Percentiles rank a stretch among this genome's conserved stretches.
Conservation (phyloP, 92 coral and sea anemone species). For the Porites divaricata region DNA sequence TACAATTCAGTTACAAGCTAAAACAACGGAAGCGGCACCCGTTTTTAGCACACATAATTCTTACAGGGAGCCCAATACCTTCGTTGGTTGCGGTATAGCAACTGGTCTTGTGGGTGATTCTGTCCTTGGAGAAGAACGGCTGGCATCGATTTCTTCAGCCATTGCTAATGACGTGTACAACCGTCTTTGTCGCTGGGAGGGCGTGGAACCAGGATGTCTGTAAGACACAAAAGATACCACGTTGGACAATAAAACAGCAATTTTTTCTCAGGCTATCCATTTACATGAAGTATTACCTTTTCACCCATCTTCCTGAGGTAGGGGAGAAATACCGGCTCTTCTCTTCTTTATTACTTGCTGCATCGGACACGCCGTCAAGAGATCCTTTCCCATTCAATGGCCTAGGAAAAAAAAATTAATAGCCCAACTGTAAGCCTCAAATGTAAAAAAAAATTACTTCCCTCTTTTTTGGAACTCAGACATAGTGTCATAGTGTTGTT, state of each 20-base stretch:
- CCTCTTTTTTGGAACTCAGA: no score
- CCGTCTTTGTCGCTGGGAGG: slow-evolving; percentile 93
- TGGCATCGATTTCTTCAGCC: slow-evolving; percentile 94
- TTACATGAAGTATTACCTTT: slow-evolving; percentile 52
- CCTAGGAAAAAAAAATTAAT: slow-evolving; percentile 33
- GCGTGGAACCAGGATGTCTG: slow-evolving; percentile 98
- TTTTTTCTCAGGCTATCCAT: no score
- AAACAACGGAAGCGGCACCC: no score
- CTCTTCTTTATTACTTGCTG: slow-evolving; percentile 32
- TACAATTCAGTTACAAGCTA: no score
- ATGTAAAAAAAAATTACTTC: no score
- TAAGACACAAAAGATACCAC: no score
- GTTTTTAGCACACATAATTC: no score
- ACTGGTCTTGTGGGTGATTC: slow-evolving; percentile 23
- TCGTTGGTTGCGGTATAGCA: slow-evolving; percentile 6
- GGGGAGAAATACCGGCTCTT: slow-evolving; percentile 75
- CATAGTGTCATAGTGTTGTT: not conserved
- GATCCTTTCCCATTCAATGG: slow-evolving; percentile 43
- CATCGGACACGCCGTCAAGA: slow-evolving; percentile 20
- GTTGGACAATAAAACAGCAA: not conserved
- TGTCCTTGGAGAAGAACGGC: slow-evolving; percentile 62
- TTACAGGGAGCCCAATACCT: slow-evolving; percentile 4
- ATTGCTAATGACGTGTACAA: slow-evolving; percentile 95
- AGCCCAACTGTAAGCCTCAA: no score
- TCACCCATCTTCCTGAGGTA: slow-evolving; percentile 88